Conservation (phyloP, 2,888 invertebrate species). For the Ischnus inquisitorius region DNA sequence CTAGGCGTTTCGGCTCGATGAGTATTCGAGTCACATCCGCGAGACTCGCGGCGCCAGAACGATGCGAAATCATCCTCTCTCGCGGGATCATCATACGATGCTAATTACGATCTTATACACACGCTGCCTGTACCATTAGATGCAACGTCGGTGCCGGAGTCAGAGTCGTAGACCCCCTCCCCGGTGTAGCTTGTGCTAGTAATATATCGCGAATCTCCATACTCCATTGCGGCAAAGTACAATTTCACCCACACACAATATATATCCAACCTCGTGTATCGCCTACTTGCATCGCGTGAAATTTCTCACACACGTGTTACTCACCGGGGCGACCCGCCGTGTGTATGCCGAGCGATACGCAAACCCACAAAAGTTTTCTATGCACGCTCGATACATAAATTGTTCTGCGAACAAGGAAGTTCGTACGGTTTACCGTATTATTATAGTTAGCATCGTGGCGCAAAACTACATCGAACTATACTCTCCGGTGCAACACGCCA, state of each 20-base stretch:
- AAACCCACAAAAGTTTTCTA: slow-evolving; percentile 61
- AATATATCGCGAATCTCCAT: slow-evolving; percentile 45
- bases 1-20: slow-evolving; percentile 45
- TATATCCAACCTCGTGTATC: slow-evolving; percentile 1
- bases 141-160: slow-evolving; percentile 39
- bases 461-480: slow-evolving; percentile 21
- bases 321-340: not conserved
- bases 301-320: slow-evolving; percentile 21
- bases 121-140: slow-evolving; percentile 49
- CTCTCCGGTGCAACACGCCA: not conserved
- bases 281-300: slow-evolving; percentile 6
- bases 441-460: slow-evolving; percentile 48
- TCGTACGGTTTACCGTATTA: slow-evolving; percentile 55
- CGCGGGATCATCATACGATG: slow-evolving; percentile 57
- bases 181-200: slow-evolving; percentile 11
- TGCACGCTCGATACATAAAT: slow-evolving; percentile 63
- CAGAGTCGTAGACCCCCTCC: slow-evolving; percentile 49
- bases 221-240: slow-evolving; percentile 5
- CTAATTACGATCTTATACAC: slow-evolving; percentile 51
- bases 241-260: slow-evolving; percentile 27
- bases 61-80: slow-evolving; percentile 35
- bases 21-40: slow-evolving; percentile 32
- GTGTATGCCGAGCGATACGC: slow-evolving; percentile 1
- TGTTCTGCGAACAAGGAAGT: slow-evolving; percentile 60
- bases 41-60: slow-evolving; percentile 22